These are phyloP conservation scores for Timema cristinae DNA, from an alignment of 2,888 invertebrate species.

Conservation along the genomic window DNA sequence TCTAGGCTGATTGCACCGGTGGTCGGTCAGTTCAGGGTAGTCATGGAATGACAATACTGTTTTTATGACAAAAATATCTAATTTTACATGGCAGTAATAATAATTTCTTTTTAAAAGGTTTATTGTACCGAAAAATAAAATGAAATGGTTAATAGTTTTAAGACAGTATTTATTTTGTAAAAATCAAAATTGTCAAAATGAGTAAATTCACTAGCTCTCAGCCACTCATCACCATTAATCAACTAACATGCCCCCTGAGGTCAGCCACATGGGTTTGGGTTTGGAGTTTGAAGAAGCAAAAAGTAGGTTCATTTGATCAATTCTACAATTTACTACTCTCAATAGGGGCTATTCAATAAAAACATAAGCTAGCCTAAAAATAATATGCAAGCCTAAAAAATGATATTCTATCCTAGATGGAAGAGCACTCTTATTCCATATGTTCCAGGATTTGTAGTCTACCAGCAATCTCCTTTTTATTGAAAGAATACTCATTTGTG, in stretches of 20 bases:
- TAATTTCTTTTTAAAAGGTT: too few species aligned
- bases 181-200: too few species aligned
- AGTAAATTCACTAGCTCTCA: background rate
- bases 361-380: background rate
- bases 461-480: background rate
- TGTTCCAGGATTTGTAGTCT: conserved; percentile 2
- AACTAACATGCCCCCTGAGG: conserved; percentile 2
- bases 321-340: background rate
- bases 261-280: background rate
- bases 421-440: background rate
- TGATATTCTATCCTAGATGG: background rate
- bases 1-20: too few species aligned
- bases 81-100: too few species aligned
- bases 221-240: conserved; percentile 1
- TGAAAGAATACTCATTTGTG: background rate
- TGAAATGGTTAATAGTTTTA: too few species aligned
- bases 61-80: too few species aligned
- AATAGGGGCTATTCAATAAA: background rate
- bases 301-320: background rate
- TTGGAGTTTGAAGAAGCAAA: background rate
- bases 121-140: too few species aligned
- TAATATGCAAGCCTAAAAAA: background rate
- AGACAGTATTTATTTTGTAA: too few species aligned
- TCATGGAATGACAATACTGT: too few species aligned
- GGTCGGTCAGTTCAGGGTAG: too few species aligned